phyloP scores from a whole-genome alignment of 1,140 invertebrate species.

The Stratiolaelaps scimitus region DNA sequence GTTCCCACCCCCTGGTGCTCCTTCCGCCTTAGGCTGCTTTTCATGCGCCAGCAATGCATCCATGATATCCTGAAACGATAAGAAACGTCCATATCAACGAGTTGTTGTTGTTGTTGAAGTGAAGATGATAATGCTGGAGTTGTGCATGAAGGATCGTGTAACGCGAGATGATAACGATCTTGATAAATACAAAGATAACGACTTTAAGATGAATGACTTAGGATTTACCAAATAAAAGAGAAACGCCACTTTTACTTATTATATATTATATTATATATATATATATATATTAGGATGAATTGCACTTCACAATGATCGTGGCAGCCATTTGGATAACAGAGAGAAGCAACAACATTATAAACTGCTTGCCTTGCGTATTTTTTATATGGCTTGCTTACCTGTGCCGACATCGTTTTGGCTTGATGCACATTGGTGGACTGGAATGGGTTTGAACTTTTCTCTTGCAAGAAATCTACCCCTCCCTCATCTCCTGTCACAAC shows the following conservation, averaged over 20 bases:
- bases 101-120: too few species aligned
- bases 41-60: conserved; percentile 75
- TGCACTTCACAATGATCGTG: background rate
- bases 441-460: background rate
- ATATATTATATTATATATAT: background rate
- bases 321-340: too few species aligned
- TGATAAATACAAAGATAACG: too few species aligned
- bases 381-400: background rate
- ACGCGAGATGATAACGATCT: too few species aligned
- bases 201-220: too few species aligned
- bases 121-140: too few species aligned
- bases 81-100: too few species aligned
- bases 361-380: too few species aligned
- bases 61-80: conserved; percentile 67
- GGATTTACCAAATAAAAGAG: too few species aligned
- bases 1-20: conserved; percentile 34
- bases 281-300: background rate
- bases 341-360: too few species aligned
- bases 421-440: background rate
- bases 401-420: conserved; percentile 16
- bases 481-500: background rate
- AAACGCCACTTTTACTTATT: too few species aligned
- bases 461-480: background rate
- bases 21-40: conserved; percentile 49
- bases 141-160: too few species aligned